phyloP scores from a whole-genome alignment of 1,140 invertebrate species.

The Zeugodacus cucurbitae region DNA sequence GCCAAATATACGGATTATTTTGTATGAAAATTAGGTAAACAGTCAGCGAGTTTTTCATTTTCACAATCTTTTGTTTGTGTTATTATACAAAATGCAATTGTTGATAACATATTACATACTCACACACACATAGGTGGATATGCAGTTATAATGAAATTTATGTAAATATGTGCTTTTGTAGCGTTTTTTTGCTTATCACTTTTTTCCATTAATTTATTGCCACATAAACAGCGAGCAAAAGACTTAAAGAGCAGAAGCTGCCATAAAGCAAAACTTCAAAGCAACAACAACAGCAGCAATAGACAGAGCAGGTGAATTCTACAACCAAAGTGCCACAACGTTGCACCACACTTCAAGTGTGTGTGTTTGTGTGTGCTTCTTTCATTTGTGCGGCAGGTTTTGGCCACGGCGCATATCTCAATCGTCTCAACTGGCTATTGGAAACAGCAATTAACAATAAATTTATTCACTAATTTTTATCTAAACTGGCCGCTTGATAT shows the following conservation, averaged over 20 bases:
- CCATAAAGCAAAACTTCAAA: not conserved
- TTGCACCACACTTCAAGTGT: not conserved
- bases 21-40: not conserved
- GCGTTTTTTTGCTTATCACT: not conserved
- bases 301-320: no score
- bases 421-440: not conserved
- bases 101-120: not conserved
- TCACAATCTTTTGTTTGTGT: slow-evolving; percentile 18
- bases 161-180: not conserved
- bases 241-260: not conserved
- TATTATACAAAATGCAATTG: not conserved
- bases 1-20: not conserved
- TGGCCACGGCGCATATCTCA: not conserved
- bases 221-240: slow-evolving; percentile 7
- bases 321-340: not conserved
- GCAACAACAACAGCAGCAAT: not conserved
- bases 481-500: slow-evolving; percentile 19
- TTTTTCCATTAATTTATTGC: slow-evolving; percentile 25
- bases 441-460: slow-evolving; percentile 29
- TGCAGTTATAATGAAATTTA: not conserved
- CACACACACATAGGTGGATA: not conserved
- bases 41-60: not conserved
- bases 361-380: not conserved
- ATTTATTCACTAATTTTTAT: slow-evolving; percentile 35
- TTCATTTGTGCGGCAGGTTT: not conserved